A percentile compares a stretch with the other conserved stretches of the same genome.
These are phyloP conservation scores for Camptogramma bilineatum DNA, from an alignment of 2,888 invertebrate species.

Conservation along the genomic window DNA sequence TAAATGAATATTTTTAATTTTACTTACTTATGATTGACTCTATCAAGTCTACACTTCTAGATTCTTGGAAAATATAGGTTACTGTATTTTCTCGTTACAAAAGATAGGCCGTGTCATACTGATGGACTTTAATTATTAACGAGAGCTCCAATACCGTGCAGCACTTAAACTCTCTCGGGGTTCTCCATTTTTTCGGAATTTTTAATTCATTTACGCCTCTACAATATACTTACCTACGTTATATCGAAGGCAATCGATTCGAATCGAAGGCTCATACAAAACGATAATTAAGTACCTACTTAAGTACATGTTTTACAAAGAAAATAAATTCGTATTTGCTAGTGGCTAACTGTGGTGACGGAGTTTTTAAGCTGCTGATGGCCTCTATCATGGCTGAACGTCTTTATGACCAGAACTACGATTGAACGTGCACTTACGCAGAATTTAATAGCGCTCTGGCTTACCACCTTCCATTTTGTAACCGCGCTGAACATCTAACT, in stretches of 20 bases:
- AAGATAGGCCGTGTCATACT: slow-evolving; percentile 51
- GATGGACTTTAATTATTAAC: slow-evolving; percentile 62
- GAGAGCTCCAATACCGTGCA: slow-evolving; percentile 52
- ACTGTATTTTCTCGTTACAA: slow-evolving; percentile 27
- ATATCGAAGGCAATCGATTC: slow-evolving; percentile 42
- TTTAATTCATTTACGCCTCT: slow-evolving; percentile 45
- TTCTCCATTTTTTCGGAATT: slow-evolving; percentile 48
- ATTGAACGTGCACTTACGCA: too few species aligned
- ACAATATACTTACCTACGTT: slow-evolving; percentile 3
- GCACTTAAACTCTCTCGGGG: slow-evolving; percentile 50
- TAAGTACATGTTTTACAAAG: too few species aligned
- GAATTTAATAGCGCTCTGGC: too few species aligned
- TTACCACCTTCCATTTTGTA: too few species aligned
- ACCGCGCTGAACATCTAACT: too few species aligned
- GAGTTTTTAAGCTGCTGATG: neutral
- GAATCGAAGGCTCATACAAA: too few species aligned
- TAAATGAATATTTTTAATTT: neutral
- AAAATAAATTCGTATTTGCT: neutral
- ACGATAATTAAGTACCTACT: too few species aligned
- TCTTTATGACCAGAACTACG: too few species aligned
- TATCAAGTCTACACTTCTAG: neutral
- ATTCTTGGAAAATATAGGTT: neutral
- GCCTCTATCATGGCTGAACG: neutral
- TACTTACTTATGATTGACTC: neutral
- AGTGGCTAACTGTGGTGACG: neutral